Conservation (phyloP, 1,140 invertebrate species). For the Rhyzopertha dominica region DNA sequence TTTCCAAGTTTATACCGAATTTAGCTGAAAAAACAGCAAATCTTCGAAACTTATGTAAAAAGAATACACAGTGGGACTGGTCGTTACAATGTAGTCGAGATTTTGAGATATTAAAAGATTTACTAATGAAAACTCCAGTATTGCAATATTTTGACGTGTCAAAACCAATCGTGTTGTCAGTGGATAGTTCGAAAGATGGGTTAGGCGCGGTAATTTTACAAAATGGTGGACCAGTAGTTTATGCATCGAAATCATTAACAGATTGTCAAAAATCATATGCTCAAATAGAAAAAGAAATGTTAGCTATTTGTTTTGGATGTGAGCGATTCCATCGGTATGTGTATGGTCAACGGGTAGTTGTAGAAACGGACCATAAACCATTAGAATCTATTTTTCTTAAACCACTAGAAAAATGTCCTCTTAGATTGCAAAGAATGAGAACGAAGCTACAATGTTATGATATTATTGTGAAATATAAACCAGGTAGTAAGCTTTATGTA, state of each 20-base stretch:
- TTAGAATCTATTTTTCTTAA: too few species aligned
- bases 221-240: slow-evolving; percentile 27
- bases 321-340: slow-evolving; percentile 26
- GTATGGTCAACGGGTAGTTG: slow-evolving; percentile 22
- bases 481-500: too few species aligned
- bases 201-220: slow-evolving; percentile 35
- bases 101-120: slow-evolving; percentile 34
- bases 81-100: too few species aligned
- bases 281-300: slow-evolving; percentile 11
- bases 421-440: too few species aligned
- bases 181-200: slow-evolving; percentile 30
- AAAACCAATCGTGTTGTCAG: slow-evolving; percentile 22
- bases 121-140: slow-evolving; percentile 25
- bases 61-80: slow-evolving; percentile 22
- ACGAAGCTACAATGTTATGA: too few species aligned
- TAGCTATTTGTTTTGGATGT: slow-evolving; percentile 22
- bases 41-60: slow-evolving; percentile 33
- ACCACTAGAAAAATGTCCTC: too few species aligned
- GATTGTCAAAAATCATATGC: slow-evolving; percentile 36
- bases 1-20: slow-evolving; percentile 34
- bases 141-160: slow-evolving; percentile 30
- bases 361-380: too few species aligned
- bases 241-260: slow-evolving; percentile 37
- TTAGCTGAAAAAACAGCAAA: slow-evolving; percentile 25
- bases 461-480: too few species aligned